Evolutionary conservation across 2,113 vertebrate genomes (phyloP).

Genomic region (Prolemur simus): DNA sequence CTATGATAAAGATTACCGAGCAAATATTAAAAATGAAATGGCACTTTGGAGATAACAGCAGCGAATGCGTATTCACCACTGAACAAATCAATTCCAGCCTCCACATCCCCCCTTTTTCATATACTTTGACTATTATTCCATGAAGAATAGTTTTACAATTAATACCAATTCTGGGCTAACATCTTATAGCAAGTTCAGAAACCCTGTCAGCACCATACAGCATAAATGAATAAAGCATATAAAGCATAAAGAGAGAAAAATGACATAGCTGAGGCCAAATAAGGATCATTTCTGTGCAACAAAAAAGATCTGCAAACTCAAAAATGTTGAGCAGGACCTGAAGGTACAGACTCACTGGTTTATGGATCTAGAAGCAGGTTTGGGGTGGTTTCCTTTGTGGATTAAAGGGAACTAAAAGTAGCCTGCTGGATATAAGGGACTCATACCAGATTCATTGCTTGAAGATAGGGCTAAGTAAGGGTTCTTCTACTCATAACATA

Average conservation of each 20-base stretch:
- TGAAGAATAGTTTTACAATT: slow-evolving; percentile 4
- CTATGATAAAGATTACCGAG: neutral
- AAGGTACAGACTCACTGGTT: neutral
- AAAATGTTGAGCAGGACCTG: neutral
- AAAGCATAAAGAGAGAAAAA: neutral
- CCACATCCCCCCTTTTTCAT: neutral
- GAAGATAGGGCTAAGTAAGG: neutral
- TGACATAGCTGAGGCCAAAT: neutral
- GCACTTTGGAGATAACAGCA: slow-evolving; percentile 6
- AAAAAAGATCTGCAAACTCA: slow-evolving; percentile 10
- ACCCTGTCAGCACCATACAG: neutral
- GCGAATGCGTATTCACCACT: neutral
- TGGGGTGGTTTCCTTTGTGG: neutral
- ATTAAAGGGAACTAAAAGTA: neutral
- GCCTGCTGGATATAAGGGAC: neutral
- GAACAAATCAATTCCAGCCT: neutral
- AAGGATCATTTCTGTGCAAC: neutral
- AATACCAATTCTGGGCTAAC: slow-evolving; percentile 18
- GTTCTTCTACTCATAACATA: neutral
- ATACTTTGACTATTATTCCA: neutral
- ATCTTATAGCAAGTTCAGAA: neutral
- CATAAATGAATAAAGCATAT: slow-evolving; percentile 4
- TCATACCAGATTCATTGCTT: neutral
- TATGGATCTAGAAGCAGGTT: neutral
- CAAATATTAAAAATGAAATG: slow-evolving; percentile 41